phyloP scores from a whole-genome alignment of 2,113 vertebrate genomes.

The Podarcis muralis region DNA sequence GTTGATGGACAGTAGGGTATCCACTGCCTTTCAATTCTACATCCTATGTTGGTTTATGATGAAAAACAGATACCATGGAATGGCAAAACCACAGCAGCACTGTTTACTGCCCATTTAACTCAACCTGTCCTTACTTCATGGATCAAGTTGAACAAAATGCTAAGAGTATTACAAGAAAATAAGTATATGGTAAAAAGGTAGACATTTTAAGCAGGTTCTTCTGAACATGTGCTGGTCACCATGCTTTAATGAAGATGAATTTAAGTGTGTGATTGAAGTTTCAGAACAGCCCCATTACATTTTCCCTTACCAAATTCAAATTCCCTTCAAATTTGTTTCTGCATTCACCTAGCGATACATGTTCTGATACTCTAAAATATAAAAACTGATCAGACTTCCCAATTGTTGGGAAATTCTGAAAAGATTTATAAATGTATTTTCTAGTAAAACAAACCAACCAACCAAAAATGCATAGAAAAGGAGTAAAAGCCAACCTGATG shows the following conservation, averaged over 20 bases:
- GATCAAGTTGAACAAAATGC: neutral
- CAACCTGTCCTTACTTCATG: neutral
- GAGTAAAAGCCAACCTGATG: neutral
- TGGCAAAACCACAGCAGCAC: neutral
- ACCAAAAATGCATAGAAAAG: neutral
- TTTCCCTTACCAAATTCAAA: neutral
- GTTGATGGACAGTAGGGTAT: neutral
- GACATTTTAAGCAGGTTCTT: neutral
- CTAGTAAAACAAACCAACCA: neutral
- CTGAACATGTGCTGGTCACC: neutral
- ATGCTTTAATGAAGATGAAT: neutral
- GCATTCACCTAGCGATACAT: neutral
- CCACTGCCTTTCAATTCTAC: neutral
- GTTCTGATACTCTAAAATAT: neutral
- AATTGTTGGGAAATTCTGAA: neutral
- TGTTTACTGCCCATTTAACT: neutral
- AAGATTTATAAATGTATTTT: neutral
- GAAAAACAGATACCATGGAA: neutral
- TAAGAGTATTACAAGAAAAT: neutral
- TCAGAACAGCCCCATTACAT: neutral
- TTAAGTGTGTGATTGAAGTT: neutral
- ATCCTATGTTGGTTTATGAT: neutral
- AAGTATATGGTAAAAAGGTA: neutral
- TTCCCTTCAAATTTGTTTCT: neutral
- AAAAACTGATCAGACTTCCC: neutral